phyloP scores from a whole-genome alignment of 2,113 vertebrate genomes.

The Myotis yumanensis region DNA sequence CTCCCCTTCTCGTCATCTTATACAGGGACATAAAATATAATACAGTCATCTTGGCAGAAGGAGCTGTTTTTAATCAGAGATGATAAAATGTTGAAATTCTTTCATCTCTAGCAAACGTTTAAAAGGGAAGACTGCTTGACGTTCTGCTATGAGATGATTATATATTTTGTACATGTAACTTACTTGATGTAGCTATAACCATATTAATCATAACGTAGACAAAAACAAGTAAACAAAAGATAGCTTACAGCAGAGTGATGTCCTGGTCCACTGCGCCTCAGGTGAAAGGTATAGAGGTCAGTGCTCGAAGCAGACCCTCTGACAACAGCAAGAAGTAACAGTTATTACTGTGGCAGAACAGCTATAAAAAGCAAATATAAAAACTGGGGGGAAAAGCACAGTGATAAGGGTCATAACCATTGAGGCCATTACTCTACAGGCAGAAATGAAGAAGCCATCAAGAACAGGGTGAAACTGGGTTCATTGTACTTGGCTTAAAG shows the following conservation, averaged over 20 bases:
- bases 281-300: neutral
- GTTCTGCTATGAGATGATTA: neutral
- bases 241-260: neutral
- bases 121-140: neutral
- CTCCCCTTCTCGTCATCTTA: neutral
- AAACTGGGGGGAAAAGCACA: neutral
- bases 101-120: neutral
- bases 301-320: neutral
- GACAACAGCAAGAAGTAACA: neutral
- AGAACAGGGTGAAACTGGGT: neutral
- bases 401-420: neutral
- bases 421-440: neutral
- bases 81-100: conserved; percentile 20
- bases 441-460: neutral
- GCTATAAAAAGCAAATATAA: neutral
- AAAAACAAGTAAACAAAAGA: neutral
- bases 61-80: conserved; percentile 26
- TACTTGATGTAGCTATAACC: neutral
- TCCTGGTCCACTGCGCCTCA: neutral
- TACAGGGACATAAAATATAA: neutral
- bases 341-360: neutral
- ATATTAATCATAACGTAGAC: neutral
- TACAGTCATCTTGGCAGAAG: neutral
- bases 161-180: neutral
- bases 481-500: neutral